Evolutionary conservation across 2,888 invertebrate genomes (phyloP).

Genomic region (Pyralis farinalis): DNA sequence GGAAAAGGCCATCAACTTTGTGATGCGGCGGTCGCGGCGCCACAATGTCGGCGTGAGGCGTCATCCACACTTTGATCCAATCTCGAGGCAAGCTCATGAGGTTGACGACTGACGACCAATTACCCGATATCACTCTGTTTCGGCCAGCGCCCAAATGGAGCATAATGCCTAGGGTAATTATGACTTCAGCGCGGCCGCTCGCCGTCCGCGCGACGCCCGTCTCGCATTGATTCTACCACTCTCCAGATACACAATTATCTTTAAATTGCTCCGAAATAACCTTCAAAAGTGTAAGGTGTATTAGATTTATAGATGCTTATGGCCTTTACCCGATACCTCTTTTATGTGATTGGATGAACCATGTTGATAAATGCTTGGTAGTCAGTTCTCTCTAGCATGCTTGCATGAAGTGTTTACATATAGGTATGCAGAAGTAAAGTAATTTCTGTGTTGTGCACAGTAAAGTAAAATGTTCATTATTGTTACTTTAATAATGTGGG

Average conservation of each 20-base stretch:
- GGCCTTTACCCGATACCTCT: constrained; percentile 14
- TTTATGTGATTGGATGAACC: neutral
- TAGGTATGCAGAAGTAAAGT: no score
- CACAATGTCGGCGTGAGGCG: constrained; percentile 58
- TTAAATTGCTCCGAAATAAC: constrained; percentile 53
- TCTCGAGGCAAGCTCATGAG: constrained; percentile 44
- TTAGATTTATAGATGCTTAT: constrained; percentile 34
- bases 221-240: constrained; percentile 48
- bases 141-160: constrained; percentile 71
- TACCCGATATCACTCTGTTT: constrained; percentile 76
- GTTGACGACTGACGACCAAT: constrained; percentile 79
- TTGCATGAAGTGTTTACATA: no score
- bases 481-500: no score
- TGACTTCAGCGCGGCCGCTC: constrained; percentile 54
- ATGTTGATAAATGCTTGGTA: no score
- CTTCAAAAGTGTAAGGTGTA: constrained; percentile 37
- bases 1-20: constrained; percentile 79
- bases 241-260: constrained; percentile 52
- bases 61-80: constrained; percentile 71
- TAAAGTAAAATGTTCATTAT: no score
- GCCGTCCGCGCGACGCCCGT: constrained; percentile 30
- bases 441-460: no score
- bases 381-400: no score
- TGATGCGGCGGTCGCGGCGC: constrained; percentile 70
- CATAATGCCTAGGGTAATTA: constrained; percentile 79